phyloP scores from a whole-genome alignment of 2,888 invertebrate species.

The Ligdia adustata region DNA sequence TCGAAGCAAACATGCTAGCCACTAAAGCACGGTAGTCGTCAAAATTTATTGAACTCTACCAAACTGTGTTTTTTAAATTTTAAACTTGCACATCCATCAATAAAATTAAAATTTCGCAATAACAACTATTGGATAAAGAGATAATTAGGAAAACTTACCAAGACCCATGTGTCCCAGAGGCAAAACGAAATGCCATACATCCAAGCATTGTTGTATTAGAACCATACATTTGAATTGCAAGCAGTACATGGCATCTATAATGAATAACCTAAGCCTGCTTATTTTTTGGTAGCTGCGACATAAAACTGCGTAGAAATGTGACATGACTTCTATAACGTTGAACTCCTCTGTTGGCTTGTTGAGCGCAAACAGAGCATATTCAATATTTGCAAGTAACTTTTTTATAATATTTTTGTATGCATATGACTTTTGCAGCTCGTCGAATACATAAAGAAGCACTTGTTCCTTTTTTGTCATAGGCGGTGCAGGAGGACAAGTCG shows the following conservation, averaged over 20 bases:
- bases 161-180: slow-evolving; percentile 66
- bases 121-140: too few relatives aligned
- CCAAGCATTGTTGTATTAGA: slow-evolving; percentile 68
- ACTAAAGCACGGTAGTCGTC: too few relatives aligned
- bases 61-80: too few relatives aligned
- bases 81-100: too few relatives aligned
- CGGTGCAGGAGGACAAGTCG: slow-evolving; percentile 52
- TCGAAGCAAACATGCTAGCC: too few relatives aligned
- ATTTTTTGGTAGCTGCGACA: slow-evolving; percentile 63
- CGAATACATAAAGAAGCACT: slow-evolving; percentile 60
- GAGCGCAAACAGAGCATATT: slow-evolving; percentile 65
- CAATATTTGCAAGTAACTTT: slow-evolving; percentile 57
- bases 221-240: slow-evolving; percentile 67
- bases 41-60: too few relatives aligned
- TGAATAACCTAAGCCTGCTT: slow-evolving; percentile 62
- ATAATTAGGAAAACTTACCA: slow-evolving; percentile 53
- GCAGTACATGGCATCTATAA: slow-evolving; percentile 77
- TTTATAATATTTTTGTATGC: slow-evolving; percentile 48
- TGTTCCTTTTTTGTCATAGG: slow-evolving; percentile 71
- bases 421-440: slow-evolving; percentile 45
- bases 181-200: slow-evolving; percentile 69
- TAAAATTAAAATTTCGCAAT: neutral
- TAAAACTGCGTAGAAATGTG: slow-evolving; percentile 71
- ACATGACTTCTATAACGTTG: slow-evolving; percentile 62
- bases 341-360: slow-evolving; percentile 61